Evolutionary conservation across 2,797 vertebrate species (phyloP).

Genomic region (Alfaro cultratus): DNA sequence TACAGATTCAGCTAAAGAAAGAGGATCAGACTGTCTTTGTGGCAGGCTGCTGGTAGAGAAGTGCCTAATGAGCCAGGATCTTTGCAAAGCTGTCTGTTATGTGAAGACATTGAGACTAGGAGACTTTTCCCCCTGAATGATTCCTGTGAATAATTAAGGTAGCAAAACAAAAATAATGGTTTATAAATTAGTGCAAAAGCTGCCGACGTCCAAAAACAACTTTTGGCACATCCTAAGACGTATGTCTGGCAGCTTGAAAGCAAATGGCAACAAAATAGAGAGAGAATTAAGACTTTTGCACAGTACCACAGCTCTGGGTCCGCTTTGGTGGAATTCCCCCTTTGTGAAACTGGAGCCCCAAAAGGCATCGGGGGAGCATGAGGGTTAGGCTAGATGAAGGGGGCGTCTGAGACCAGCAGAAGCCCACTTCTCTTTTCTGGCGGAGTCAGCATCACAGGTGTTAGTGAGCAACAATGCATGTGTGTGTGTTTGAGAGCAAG

Average conservation of each 20-base stretch:
- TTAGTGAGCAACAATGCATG: constrained; percentile 59
- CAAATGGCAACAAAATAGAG: not conserved
- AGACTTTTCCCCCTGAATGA: not conserved
- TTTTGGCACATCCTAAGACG: not conserved
- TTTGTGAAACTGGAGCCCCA: constrained; percentile 72
- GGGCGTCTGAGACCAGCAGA: constrained; percentile 36
- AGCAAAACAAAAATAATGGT: not conserved
- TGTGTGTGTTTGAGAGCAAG: constrained; percentile 34
- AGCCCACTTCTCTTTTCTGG: constrained; percentile 58
- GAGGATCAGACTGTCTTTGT: not conserved
- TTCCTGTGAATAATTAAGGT: not conserved
- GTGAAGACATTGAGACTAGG: not conserved
- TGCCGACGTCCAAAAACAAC: not conserved
- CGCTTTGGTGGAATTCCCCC: constrained; percentile 14
- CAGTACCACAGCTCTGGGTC: not conserved
- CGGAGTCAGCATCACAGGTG: constrained; percentile 70
- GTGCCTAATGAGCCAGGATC: not conserved
- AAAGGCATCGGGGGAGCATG: constrained; percentile 18
- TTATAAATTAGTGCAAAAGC: not conserved
- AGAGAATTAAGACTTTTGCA: not conserved
- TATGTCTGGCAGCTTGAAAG: not conserved
- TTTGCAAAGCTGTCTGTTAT: not conserved
- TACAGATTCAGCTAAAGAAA: not conserved
- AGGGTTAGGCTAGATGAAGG: constrained; percentile 1
- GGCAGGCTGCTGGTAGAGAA: not conserved